phyloP scores from a whole-genome alignment of 2,888 invertebrate species.

The Zygaena filipendulae region DNA sequence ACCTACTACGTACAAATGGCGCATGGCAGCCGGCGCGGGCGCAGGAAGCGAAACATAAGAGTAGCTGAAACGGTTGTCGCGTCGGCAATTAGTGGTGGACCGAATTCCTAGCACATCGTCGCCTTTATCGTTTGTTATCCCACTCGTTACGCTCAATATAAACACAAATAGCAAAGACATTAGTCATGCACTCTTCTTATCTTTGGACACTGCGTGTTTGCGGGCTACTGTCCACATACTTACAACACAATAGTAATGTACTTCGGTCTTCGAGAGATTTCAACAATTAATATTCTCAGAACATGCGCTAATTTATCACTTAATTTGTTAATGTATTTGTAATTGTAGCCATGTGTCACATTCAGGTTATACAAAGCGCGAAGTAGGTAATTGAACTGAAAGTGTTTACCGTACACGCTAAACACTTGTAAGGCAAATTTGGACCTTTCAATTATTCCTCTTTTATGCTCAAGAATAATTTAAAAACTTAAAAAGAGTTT shows the following conservation, averaged over 20 bases:
- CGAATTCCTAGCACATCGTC: constrained; percentile 40
- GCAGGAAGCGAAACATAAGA: constrained; percentile 36
- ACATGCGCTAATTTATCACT: too few relatives aligned
- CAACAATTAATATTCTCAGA: too few relatives aligned
- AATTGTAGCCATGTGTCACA: neutral
- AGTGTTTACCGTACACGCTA: too few relatives aligned
- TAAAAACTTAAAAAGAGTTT: too few relatives aligned
- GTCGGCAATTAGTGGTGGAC: constrained; percentile 33
- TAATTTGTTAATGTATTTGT: too few relatives aligned
- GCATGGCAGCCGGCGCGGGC: constrained; percentile 17
- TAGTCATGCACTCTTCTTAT: constrained; percentile 49
- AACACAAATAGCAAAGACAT: constrained; percentile 43
- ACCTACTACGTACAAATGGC: too few relatives aligned
- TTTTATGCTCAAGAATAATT: too few relatives aligned
- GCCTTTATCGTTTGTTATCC: constrained; percentile 44
- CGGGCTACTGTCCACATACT: too few relatives aligned
- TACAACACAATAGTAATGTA: constrained; percentile 24
- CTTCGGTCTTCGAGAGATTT: neutral
- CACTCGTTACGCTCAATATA: constrained; percentile 36
- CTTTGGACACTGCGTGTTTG: constrained; percentile 24
- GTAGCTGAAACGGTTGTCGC: constrained; percentile 18
- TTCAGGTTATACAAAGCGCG: too few relatives aligned
- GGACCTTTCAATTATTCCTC: too few relatives aligned
- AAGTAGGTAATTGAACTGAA: too few relatives aligned
- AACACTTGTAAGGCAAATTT: too few relatives aligned